phyloP scores from a whole-genome alignment of 2,888 invertebrate species.

The Torymus auratus region DNA sequence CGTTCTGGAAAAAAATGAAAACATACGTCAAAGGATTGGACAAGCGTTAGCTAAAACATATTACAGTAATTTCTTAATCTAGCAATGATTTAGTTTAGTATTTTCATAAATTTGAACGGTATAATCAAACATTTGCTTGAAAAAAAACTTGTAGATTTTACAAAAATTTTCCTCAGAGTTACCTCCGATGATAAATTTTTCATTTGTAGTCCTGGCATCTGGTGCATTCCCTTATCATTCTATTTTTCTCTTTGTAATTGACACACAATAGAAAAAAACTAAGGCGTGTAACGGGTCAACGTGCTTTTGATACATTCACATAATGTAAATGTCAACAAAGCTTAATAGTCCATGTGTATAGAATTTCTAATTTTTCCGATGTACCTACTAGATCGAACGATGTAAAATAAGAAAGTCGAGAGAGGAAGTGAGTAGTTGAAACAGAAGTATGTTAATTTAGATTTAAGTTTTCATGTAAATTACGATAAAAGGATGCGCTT shows the following conservation, averaged over 20 bases:
- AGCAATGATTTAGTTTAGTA: too few species aligned
- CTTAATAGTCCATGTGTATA: conserved; percentile 50
- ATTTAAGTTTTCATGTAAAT: conserved; percentile 54
- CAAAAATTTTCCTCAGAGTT: too few species aligned
- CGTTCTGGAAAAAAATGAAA: too few species aligned
- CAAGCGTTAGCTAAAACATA: too few species aligned
- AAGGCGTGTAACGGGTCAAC: conserved; percentile 3
- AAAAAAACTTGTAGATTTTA: too few species aligned
- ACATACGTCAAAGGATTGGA: too few species aligned
- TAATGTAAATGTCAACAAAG: conserved; percentile 53
- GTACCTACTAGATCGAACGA: conserved; percentile 46
- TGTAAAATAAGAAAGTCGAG: conserved; percentile 53
- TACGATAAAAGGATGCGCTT: conserved; percentile 33
- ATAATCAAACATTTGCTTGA: too few species aligned
- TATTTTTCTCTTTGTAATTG: conserved; percentile 34
- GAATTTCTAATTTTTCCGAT: conserved; percentile 44
- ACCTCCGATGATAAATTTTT: too few species aligned
- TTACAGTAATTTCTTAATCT: too few species aligned
- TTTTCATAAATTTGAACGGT: too few species aligned
- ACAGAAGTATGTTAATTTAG: conserved; percentile 45
- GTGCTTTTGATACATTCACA: conserved; percentile 50
- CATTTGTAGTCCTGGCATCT: not conserved
- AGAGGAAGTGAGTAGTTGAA: conserved; percentile 17
- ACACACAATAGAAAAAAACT: conserved; percentile 13
- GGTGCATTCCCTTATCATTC: conserved; percentile 31